Evolutionary conservation across 1,140 invertebrate genomes (phyloP).

Genomic region (Drosophila jambulina): DNA sequence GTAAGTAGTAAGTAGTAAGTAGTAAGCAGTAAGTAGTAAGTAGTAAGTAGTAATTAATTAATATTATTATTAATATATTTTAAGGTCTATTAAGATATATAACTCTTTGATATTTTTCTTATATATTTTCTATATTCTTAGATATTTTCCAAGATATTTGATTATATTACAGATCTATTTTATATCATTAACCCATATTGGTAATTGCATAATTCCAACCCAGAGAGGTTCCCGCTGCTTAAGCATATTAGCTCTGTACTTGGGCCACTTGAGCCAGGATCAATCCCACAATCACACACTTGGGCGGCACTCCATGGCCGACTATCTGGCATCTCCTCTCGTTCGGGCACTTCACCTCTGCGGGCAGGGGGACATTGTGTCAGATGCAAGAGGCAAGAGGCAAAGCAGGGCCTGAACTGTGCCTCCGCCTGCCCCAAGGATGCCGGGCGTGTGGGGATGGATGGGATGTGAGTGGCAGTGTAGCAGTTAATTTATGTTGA

Average conservation of each 20-base stretch:
- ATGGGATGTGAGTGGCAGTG: slow-evolving; percentile 18
- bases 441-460: background rate
- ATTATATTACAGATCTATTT: too few relatives aligned
- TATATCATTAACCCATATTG: background rate
- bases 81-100: too few relatives aligned
- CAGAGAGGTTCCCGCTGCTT: background rate
- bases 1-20: too few relatives aligned
- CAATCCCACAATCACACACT: slow-evolving; percentile 3
- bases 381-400: slow-evolving; percentile 21
- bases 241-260: slow-evolving; percentile 7
- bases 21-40: too few relatives aligned
- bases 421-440: slow-evolving; percentile 4
- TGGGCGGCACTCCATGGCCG: slow-evolving; percentile 11
- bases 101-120: too few relatives aligned
- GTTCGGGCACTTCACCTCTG: slow-evolving; percentile 32
- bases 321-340: background rate
- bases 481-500: slow-evolving; percentile 64
- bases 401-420: slow-evolving; percentile 1
- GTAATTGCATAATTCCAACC: background rate
- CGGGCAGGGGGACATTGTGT: slow-evolving; percentile 31
- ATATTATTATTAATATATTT: too few relatives aligned
- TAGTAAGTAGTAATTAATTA: too few relatives aligned
- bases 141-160: too few relatives aligned
- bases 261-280: background rate
- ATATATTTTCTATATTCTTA: too few relatives aligned